These are phyloP conservation scores for Chironomus striatipennis DNA, from an alignment of 1,140 invertebrate genomes.

Conservation along the genomic window DNA sequence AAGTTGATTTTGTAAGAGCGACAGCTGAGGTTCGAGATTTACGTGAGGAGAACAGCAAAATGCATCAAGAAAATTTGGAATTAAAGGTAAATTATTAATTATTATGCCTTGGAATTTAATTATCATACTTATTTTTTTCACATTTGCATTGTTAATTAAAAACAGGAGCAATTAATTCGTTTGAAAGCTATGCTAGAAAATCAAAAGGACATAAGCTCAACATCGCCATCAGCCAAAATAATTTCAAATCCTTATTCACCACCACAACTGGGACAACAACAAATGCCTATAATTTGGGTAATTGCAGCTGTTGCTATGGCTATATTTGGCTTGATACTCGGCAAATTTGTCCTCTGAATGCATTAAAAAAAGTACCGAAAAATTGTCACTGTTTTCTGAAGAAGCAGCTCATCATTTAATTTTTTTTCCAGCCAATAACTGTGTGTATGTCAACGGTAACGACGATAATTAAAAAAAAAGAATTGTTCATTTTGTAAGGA, in stretches of 20 bases:
- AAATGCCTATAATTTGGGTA: constrained; percentile 44
- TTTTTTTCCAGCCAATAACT: constrained; percentile 4
- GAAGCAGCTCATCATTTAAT: not conserved
- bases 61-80: constrained; percentile 71
- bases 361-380: constrained; percentile 27
- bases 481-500: not conserved
- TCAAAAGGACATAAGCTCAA: constrained; percentile 33
- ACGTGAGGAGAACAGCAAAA: constrained; percentile 61
- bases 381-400: not conserved
- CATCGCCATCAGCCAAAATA: constrained; percentile 29
- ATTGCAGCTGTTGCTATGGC: constrained; percentile 45
- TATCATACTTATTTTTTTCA: constrained; percentile 1
- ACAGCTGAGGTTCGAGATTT: constrained; percentile 63
- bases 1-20: constrained; percentile 39
- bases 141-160: too few species aligned
- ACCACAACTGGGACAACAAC: constrained; percentile 37
- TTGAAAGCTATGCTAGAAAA: constrained; percentile 16
- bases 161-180: constrained; percentile 17
- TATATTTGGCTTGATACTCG: constrained; percentile 46
- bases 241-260: constrained; percentile 38
- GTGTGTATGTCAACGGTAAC: not conserved
- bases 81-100: constrained; percentile 54
- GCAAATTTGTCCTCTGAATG: constrained; percentile 51
- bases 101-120: not conserved
- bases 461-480: not conserved